These are phyloP conservation scores for Numenius phaeopus DNA, from an alignment of 2,797 vertebrate species.

Conservation along the genomic window DNA sequence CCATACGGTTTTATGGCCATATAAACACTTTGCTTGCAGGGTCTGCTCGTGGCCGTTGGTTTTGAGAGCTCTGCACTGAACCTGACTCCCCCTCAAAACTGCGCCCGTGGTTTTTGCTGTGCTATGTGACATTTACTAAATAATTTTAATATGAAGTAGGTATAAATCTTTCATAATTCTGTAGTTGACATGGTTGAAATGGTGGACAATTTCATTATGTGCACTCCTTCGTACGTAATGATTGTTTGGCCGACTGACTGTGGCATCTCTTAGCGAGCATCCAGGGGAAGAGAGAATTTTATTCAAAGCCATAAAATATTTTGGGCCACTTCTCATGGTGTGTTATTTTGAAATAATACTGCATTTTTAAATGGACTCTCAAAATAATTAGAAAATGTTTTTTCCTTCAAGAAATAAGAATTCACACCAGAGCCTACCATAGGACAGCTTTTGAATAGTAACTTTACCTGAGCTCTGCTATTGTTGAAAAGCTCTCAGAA, in stretches of 20 bases:
- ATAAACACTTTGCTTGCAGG: not conserved
- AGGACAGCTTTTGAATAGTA: not conserved
- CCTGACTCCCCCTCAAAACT: not conserved
- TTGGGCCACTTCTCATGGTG: not conserved
- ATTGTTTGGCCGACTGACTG: not conserved
- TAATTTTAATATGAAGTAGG: slow-evolving; percentile 4
- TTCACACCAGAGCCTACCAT: rapidly evolving
- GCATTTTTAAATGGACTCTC: not conserved
- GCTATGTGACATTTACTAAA: not conserved
- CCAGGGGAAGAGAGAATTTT: not conserved
- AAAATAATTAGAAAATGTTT: not conserved
- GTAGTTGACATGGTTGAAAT: not conserved
- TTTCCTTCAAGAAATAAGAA: not conserved
- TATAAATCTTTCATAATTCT: slow-evolving; percentile 33
- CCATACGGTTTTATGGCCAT: not conserved
- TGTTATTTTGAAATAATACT: not conserved
- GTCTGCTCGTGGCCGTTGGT: not conserved
- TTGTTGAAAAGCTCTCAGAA: not conserved
- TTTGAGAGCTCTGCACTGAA: not conserved
- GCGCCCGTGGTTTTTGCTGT: not conserved
- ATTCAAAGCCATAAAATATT: not conserved
- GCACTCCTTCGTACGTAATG: not conserved
- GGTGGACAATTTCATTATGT: not conserved
- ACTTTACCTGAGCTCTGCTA: not conserved
- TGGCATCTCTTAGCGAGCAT: not conserved